These are phyloP conservation scores for Eclectus roratus DNA, from an alignment of 2,113 vertebrate genomes.

Conservation along the genomic window DNA sequence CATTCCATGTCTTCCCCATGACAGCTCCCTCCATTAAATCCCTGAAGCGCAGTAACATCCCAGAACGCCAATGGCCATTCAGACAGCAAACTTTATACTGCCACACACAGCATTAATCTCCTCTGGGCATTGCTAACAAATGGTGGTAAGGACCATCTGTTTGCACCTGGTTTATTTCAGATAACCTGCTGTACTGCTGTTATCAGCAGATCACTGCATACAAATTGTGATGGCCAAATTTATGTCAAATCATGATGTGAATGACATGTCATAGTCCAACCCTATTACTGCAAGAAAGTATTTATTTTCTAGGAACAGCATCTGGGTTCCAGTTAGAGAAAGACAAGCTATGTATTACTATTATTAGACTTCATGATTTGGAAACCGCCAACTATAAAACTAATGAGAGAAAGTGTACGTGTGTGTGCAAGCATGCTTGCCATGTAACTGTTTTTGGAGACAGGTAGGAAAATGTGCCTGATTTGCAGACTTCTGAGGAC, in stretches of 20 bases:
- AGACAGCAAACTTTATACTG: not conserved
- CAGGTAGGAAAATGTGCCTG: not conserved
- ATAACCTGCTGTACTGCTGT: not conserved
- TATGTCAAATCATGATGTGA: not conserved
- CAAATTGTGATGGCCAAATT: not conserved
- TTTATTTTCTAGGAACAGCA: not conserved
- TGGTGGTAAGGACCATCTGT: not conserved
- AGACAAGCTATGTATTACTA: not conserved
- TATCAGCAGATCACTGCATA: not conserved
- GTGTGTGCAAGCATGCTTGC: not conserved
- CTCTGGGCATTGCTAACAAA: not conserved
- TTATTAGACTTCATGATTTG: not conserved
- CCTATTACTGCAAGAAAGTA: not conserved
- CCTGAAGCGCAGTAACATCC: not conserved
- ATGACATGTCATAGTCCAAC: not conserved
- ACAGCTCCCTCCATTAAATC: rapidly evolving
- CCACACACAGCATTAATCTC: not conserved
- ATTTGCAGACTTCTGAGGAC: not conserved
- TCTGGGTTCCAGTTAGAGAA: not conserved
- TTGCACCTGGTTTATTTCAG: not conserved
- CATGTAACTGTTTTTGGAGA: not conserved
- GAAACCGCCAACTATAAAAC: not conserved
- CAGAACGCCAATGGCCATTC: not conserved
- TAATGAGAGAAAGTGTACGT: not conserved
- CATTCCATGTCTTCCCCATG: rapidly evolving